phyloP scores from a whole-genome alignment of 2,113 vertebrate genomes.

The Astatoreochromis straeleni region DNA sequence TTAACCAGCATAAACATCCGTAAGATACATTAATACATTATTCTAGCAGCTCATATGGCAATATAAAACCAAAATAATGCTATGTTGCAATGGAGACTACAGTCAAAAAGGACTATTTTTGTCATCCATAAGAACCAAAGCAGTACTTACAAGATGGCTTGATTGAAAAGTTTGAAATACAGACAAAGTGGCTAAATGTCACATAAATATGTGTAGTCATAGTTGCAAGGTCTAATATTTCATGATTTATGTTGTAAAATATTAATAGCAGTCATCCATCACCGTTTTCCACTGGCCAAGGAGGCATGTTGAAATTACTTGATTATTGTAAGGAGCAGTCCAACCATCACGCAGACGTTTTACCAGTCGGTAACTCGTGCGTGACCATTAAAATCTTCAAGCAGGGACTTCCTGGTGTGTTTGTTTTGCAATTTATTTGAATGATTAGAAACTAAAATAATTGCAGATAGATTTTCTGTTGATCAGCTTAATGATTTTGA shows the following conservation, averaged over 20 bases:
- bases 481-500: background rate
- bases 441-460: background rate
- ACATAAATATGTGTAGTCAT: background rate
- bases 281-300: background rate
- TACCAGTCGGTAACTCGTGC: background rate
- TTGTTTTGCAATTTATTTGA: background rate
- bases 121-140: background rate
- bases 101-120: background rate
- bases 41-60: background rate
- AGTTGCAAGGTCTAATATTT: background rate
- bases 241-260: background rate
- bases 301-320: background rate
- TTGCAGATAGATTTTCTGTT: background rate
- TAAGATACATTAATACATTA: background rate
- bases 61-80: background rate
- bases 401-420: background rate
- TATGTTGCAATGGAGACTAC: background rate
- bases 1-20: background rate
- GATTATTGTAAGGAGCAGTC: background rate
- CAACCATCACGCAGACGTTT: background rate
- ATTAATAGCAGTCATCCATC: background rate
- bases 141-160: background rate
- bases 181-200: background rate
- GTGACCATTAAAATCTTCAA: background rate
- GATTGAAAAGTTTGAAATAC: background rate